These are phyloP conservation scores for Drosophila prolongata DNA, from an alignment of 2,888 invertebrate genomes.

Conservation along the genomic window DNA sequence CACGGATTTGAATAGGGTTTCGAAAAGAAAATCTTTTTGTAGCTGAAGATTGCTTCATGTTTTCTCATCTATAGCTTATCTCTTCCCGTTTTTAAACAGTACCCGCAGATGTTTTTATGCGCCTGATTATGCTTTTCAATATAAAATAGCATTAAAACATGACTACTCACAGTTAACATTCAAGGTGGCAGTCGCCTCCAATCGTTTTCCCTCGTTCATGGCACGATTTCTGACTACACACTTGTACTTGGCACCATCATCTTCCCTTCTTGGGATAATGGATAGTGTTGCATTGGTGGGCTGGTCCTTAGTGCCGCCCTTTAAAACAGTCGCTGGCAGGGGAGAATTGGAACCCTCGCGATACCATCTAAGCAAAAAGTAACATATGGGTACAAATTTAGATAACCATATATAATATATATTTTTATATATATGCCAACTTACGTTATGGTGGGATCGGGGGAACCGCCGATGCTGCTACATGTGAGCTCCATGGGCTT, in stretches of 20 bases:
- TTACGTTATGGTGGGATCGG: conserved; percentile 93
- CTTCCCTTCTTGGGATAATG: conserved; percentile 91
- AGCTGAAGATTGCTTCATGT: too few species aligned
- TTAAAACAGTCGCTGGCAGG: conserved; percentile 88
- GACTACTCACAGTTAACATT: conserved; percentile 94
- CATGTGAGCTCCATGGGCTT: conserved; percentile 91
- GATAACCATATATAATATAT: background rate
- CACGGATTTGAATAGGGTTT: too few species aligned
- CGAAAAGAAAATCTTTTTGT: too few species aligned
- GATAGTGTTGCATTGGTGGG: conserved; percentile 91
- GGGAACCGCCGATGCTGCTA: conserved; percentile 94
- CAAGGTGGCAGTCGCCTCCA: conserved; percentile 91
- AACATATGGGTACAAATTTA: background rate
- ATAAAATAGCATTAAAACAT: background rate
- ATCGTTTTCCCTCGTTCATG: conserved; percentile 91
- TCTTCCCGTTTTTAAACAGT: too few species aligned
- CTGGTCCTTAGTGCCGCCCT: conserved; percentile 90
- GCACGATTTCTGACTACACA: conserved; percentile 96
- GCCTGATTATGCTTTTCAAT: conserved; percentile 3
- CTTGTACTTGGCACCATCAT: conserved; percentile 92
- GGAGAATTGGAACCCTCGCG: conserved; percentile 91
- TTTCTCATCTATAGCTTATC: too few species aligned
- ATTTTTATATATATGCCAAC: conserved; percentile 18
- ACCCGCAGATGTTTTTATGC: too few species aligned
- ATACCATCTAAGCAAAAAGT: conserved; percentile 88